phyloP scores from a whole-genome alignment of 2,113 vertebrate species.

The Tiliqua scincoides region DNA sequence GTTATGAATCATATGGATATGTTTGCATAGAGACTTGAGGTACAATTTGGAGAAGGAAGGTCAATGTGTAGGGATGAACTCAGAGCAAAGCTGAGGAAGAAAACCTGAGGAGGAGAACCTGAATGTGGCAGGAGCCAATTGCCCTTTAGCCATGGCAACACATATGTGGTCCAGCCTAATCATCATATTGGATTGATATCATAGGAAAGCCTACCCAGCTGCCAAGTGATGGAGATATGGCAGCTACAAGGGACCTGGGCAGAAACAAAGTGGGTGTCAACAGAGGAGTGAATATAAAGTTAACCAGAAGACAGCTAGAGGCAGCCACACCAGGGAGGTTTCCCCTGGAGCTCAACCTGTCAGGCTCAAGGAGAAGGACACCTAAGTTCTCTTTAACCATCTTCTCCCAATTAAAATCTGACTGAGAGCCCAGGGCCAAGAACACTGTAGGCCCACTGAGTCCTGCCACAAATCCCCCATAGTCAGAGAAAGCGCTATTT shows the following conservation, averaged over 20 bases:
- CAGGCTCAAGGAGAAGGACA: not conserved
- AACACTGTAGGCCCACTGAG: not conserved
- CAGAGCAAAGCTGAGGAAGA: not conserved
- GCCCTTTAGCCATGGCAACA: not conserved
- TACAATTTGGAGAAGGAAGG: conserved; percentile 23
- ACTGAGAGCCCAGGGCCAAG: not conserved
- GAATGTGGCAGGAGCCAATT: not conserved
- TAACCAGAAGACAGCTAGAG: not conserved
- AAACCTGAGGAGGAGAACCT: too few species aligned
- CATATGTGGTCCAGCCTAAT: not conserved
- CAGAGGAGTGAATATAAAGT: not conserved
- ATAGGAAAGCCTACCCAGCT: not conserved
- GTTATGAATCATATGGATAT: conserved; percentile 15
- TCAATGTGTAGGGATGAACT: too few species aligned
- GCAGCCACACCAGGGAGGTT: not conserved
- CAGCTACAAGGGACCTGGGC: not conserved
- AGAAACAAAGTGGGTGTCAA: not conserved
- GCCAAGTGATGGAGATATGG: not conserved
- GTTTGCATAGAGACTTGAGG: not conserved
- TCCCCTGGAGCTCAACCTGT: not conserved
- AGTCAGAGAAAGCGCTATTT: conserved; percentile 28
- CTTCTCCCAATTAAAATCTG: not conserved
- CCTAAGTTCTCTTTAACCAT: not conserved
- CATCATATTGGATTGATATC: not conserved
- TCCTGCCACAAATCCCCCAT: not conserved